A percentile compares a stretch with the other conserved stretches of the same genome.
phyloP scores from a whole-genome alignment of 2,113 vertebrate genomes.

The Brachypteracias leptosomus region DNA sequence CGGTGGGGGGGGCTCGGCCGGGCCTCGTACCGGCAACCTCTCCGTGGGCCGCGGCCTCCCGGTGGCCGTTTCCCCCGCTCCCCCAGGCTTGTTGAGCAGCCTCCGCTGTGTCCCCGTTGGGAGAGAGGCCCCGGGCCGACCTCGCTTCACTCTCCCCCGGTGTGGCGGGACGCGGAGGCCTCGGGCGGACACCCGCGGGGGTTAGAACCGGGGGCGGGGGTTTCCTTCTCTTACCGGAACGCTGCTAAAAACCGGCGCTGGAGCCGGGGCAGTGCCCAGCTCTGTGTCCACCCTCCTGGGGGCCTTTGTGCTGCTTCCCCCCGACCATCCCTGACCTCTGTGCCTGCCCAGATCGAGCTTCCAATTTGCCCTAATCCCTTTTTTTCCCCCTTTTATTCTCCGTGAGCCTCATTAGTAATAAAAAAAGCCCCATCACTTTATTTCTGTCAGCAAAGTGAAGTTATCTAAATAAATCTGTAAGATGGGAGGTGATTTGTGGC shows the following conservation, averaged over 20 bases:
- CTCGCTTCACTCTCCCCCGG: no score
- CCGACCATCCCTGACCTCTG: rapidly evolving
- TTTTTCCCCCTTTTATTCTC: rapidly evolving
- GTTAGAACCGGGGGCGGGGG: not conserved
- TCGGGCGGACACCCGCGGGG: not conserved
- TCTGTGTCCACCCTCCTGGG: rapidly evolving
- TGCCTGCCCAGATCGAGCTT: rapidly evolving
- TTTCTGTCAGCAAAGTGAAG: not conserved
- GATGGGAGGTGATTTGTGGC: rapidly evolving
- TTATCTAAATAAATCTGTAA: rapidly evolving
- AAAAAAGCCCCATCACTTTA: rapidly evolving
- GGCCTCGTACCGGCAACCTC: no score
- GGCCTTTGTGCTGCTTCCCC: rapidly evolving
- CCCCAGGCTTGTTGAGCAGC: no score
- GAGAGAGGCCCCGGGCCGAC: no score
- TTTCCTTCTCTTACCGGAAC: not conserved
- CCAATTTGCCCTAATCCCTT: rapidly evolving
- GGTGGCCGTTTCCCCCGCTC: no score
- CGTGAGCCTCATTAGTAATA: not conserved
- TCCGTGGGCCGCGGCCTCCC: no score
- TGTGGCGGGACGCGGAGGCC: not conserved
- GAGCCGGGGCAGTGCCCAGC: not conserved
- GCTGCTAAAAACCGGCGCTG: not conserved
- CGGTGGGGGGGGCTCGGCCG: no score
- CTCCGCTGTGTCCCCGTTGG: not conserved